These are phyloP conservation scores for Sceliomorpha sp. DNA, from an alignment of 2,888 invertebrate genomes.

Conservation along the genomic window DNA sequence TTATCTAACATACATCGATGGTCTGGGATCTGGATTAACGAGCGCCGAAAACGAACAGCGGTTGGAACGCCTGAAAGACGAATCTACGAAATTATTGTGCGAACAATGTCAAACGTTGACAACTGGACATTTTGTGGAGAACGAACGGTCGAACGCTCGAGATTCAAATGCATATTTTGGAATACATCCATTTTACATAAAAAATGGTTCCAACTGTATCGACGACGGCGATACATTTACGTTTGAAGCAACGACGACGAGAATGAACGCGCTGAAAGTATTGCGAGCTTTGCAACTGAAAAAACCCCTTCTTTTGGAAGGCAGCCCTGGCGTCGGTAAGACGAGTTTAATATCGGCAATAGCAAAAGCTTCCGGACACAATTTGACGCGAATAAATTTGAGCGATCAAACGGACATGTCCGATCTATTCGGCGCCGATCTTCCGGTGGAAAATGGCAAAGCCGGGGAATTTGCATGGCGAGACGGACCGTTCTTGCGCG, in stretches of 20 bases:
- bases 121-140: slow-evolving; percentile 32
- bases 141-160: slow-evolving; percentile 2
- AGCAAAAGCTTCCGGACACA: slow-evolving; percentile 91
- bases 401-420: slow-evolving; percentile 99
- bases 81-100: slow-evolving; percentile 83
- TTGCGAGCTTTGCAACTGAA: slow-evolving; percentile 94
- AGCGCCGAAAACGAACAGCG: slow-evolving; percentile 84
- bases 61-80: slow-evolving; percentile 77
- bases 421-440: slow-evolving; percentile 98
- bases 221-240: slow-evolving; percentile 82
- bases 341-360: slow-evolving; percentile 96
- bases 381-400: slow-evolving; percentile 95
- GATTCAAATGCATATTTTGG: slow-evolving; percentile 83
- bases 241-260: slow-evolving; percentile 89
- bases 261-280: slow-evolving; percentile 90
- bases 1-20: slow-evolving; percentile 94
- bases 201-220: slow-evolving; percentile 79
- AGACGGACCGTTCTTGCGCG: slow-evolving; percentile 96
- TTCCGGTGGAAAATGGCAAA: slow-evolving; percentile 93
- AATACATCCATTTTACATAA: slow-evolving; percentile 89
- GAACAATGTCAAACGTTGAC: slow-evolving; percentile 80
- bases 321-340: slow-evolving; percentile 99
- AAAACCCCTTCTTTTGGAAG: slow-evolving; percentile 96
- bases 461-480: slow-evolving; percentile 96
- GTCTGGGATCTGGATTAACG: slow-evolving; percentile 91